These are phyloP conservation scores for Beris chalybata DNA, from an alignment of 2,888 invertebrate species.

Conservation along the genomic window DNA sequence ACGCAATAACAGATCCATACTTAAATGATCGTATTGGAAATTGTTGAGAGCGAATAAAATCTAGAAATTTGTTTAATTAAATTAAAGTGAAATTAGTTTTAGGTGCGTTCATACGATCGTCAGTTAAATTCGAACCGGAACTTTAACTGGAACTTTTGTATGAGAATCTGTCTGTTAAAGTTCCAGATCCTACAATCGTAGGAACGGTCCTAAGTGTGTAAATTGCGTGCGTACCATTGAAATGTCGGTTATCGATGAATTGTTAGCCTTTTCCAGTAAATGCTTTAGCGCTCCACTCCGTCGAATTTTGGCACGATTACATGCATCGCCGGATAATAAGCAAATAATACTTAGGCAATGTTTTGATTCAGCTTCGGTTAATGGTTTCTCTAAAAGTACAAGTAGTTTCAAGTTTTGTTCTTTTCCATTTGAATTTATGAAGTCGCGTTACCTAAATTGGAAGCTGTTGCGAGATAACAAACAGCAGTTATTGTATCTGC, in stretches of 20 bases:
- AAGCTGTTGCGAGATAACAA: conserved; percentile 49
- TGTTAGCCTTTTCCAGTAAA: conserved; percentile 50
- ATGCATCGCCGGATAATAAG: conserved; percentile 52
- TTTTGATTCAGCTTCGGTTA: conserved; percentile 49
- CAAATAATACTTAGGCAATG: conserved; percentile 54
- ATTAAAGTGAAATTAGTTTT: too few relatives aligned
- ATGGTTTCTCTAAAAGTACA: conserved; percentile 40
- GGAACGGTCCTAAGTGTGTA: too few relatives aligned
- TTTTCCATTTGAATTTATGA: background rate
- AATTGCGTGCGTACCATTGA: conserved; percentile 44
- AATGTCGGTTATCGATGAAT: conserved; percentile 49
- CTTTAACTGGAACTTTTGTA: too few relatives aligned
- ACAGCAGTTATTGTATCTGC: conserved; percentile 53
- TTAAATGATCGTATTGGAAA: conserved; percentile 57
- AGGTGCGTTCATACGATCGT: too few relatives aligned
- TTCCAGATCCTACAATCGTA: background rate
- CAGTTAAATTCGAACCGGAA: too few relatives aligned
- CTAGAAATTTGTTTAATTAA: conserved; percentile 36
- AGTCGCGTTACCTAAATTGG: conserved; percentile 42
- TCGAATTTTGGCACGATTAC: conserved; percentile 55
- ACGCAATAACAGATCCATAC: conserved; percentile 59
- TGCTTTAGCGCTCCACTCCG: conserved; percentile 52
- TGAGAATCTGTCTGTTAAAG: background rate
- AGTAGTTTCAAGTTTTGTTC: background rate
- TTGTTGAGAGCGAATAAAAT: conserved; percentile 56